Conservation (phyloP, 92 coral and sea anemone genomes). For the Porites evermanni region DNA sequence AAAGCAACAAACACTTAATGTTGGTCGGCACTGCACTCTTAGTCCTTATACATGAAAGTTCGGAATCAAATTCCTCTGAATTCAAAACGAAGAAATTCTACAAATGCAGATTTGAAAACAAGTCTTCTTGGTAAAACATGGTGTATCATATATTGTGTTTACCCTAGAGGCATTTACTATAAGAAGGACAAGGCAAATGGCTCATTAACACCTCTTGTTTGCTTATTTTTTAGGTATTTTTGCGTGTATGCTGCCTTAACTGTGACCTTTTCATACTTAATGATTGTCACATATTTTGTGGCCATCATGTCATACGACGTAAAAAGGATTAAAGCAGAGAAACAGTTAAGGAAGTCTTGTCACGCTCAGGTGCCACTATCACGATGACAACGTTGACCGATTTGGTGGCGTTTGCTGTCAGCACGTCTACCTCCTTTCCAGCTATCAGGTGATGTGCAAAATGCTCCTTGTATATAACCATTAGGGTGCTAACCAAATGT, state of each 20-base stretch:
- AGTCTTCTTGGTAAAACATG: too few species aligned
- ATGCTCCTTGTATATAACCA: too few species aligned
- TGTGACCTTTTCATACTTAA: conserved; percentile 73
- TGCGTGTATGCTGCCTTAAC: conserved; percentile 84
- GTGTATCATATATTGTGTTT: too few species aligned
- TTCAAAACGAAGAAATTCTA: too few species aligned
- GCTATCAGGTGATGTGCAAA: conserved; percentile 46
- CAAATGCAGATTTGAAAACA: too few species aligned
- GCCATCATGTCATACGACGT: conserved; percentile 80
- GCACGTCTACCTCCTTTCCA: conserved; percentile 77
- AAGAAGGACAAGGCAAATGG: too few species aligned
- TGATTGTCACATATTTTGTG: conserved; percentile 80
- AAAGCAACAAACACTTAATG: too few species aligned
- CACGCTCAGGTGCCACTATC: conserved; percentile 79
- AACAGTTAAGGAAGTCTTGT: conserved; percentile 76
- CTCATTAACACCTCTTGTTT: neutral
- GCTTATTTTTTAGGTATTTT: conserved; percentile 49
- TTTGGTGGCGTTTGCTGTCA: conserved; percentile 86
- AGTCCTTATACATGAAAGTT: too few species aligned
- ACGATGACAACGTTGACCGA: conserved; percentile 89
- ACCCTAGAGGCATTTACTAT: too few species aligned
- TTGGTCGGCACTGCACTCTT: too few species aligned
- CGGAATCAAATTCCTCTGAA: too few species aligned
- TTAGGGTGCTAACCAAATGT: too few species aligned
- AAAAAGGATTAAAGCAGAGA: conserved; percentile 74